Evolutionary conservation across 2,113 vertebrate species (phyloP).

Genomic region (Entomyzon cyanotis): DNA sequence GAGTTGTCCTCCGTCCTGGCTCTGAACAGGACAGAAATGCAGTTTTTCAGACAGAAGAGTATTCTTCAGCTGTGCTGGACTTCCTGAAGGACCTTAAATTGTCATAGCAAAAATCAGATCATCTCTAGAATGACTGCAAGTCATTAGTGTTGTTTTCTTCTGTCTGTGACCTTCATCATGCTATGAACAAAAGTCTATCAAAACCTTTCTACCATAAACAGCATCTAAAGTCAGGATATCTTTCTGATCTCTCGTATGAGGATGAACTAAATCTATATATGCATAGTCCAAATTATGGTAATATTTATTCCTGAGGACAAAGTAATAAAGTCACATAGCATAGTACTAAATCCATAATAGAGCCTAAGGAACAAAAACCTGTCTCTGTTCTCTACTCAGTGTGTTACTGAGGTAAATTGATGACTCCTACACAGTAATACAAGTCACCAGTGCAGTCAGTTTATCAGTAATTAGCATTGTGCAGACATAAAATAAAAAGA

Average conservation of each 20-base stretch:
- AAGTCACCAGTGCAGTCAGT: not conserved
- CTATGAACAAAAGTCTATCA: not conserved
- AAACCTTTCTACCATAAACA: not conserved
- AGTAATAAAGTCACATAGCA: not conserved
- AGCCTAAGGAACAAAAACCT: not conserved
- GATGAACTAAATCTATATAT: not conserved
- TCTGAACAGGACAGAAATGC: not conserved
- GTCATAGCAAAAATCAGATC: not conserved
- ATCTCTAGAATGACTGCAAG: not conserved
- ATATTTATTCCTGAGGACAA: not conserved
- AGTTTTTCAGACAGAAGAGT: not conserved
- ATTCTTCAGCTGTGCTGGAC: not conserved
- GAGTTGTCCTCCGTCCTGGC: not conserved
- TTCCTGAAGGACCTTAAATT: not conserved
- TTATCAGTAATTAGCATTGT: not conserved
- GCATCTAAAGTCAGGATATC: not conserved
- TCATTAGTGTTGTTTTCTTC: not conserved
- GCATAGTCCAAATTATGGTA: not conserved
- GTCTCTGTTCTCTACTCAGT: not conserved
- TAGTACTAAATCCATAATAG: not conserved
- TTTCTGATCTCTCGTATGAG: not conserved
- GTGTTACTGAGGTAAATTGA: not conserved
- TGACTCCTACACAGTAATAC: not conserved
- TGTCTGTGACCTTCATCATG: not conserved
- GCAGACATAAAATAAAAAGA: not conserved